phyloP scores from a whole-genome alignment of 2,113 vertebrate species.

The Varanus salvator region DNA sequence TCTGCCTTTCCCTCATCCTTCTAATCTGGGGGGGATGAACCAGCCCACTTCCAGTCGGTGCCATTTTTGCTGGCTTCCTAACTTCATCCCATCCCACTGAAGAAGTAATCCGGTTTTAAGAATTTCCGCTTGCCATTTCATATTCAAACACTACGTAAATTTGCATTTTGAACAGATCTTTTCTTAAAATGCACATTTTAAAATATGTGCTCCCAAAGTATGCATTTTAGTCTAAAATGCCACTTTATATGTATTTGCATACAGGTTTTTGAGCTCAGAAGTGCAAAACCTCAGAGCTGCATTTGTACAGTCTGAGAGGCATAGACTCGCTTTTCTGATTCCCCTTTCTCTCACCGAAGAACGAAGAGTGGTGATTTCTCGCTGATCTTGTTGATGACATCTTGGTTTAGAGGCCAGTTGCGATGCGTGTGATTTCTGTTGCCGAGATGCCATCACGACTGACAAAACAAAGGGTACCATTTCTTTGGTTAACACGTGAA shows the following conservation, averaged over 20 bases:
- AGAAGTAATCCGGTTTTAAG: background rate
- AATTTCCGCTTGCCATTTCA: background rate
- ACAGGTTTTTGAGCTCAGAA: background rate
- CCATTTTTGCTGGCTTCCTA: background rate
- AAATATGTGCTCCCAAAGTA: background rate
- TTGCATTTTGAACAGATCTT: background rate
- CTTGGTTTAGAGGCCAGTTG: background rate
- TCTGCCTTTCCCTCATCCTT: background rate
- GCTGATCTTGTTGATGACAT: background rate
- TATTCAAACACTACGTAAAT: too few species aligned
- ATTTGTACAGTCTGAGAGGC: background rate
- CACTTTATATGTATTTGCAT: background rate
- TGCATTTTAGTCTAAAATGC: background rate
- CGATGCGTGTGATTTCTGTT: background rate
- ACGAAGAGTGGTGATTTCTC: background rate
- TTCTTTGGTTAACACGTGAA: conserved; percentile 26
- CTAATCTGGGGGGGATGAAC: background rate
- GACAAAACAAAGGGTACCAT: background rate
- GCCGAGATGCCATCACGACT: background rate
- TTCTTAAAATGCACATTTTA: background rate
- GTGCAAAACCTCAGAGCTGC: background rate
- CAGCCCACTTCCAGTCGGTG: too few species aligned
- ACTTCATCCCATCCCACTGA: background rate
- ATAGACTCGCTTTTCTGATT: too few species aligned
- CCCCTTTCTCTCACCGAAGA: too few species aligned